These are phyloP conservation scores for Rhagologus leucostigma DNA, from an alignment of 2,113 vertebrate genomes.

Conservation along the genomic window DNA sequence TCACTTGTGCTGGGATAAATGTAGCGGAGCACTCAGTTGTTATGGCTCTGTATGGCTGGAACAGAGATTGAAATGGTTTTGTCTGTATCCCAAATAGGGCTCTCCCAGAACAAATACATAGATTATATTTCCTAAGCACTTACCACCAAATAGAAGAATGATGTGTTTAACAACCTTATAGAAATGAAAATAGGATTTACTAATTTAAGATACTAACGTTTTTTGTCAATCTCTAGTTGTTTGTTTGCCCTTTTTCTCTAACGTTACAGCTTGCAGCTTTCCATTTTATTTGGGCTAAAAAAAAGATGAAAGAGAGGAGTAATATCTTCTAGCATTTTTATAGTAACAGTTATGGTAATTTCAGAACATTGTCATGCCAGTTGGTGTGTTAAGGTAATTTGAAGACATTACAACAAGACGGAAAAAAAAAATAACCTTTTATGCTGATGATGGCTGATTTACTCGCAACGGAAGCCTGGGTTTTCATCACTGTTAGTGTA, in stretches of 20 bases:
- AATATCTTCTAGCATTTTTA: slow-evolving; percentile 6
- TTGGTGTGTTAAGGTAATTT: slow-evolving; percentile 40
- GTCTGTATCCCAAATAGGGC: background rate
- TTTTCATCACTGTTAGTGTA: background rate
- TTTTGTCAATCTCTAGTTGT: background rate
- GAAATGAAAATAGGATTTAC: background rate
- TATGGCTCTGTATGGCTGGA: background rate
- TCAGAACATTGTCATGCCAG: background rate
- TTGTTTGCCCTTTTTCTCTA: background rate
- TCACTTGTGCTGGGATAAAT: background rate
- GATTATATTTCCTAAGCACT: background rate
- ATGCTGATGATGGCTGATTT: background rate
- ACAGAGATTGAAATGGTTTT: background rate
- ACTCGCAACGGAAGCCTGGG: background rate
- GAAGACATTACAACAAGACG: slow-evolving; percentile 13
- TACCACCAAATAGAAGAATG: background rate
- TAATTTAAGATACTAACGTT: background rate
- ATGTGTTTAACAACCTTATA: background rate
- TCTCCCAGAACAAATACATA: background rate
- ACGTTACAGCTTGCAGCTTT: background rate
- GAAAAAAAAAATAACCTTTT: background rate
- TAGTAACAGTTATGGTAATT: slow-evolving; percentile 22
- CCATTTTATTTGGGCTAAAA: background rate
- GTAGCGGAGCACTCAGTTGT: background rate
- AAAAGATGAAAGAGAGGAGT: background rate